Base-by-base conservation (phyloP, 2,113 vertebrate species). In the Hydropotes inermis region DNA sequence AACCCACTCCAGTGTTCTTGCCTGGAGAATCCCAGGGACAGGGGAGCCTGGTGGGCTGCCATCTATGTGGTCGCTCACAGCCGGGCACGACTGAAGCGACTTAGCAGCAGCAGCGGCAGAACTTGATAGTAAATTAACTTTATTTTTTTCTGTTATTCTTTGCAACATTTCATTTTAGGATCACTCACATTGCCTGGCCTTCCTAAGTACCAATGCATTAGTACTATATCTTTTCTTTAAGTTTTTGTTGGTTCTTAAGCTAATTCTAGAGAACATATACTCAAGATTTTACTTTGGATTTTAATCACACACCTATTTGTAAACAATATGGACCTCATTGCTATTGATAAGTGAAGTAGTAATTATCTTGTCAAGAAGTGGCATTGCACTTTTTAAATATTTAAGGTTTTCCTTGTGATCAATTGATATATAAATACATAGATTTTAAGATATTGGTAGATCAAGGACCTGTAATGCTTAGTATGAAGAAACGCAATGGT, bases 221-320 rank as follows among this genome's bases (percentile, higher is more conserved):
- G 78, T 45, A 78, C 4, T 43, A 58, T 39, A 50, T 47, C 13
- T 57, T 87, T 47, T 17, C 21, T 86, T 83, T 52, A 27, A 12
- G n/a, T 70, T 88, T 90, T 92, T 70, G n/a, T 61, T 61, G 92
- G 43, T 81, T 84, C 93, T 52, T 9, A 36, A 89, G 43, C 21
- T 76, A 60, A 76, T 91, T 55, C 28, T 54, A 87, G 13, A 39
- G 45, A 33, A 60, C 8, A 58, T 33, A 67, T 39, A 57, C 10
- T 70, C 36, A 79, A 30, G 23, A 61, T 8, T 27, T 23, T 39
- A 64, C 9, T 61, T 89, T 79, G 10, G 14, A 28, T 79, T 94
- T 64, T 39, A 36, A 61, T 64, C 54, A 67, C 8, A 86, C 67
- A 50, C 7, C 5, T 78, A 19, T 61, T 78, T 60, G 64, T 47